These are phyloP conservation scores for Aphis craccivora DNA, from an alignment of 1,140 invertebrate species.

Conservation along the genomic window DNA sequence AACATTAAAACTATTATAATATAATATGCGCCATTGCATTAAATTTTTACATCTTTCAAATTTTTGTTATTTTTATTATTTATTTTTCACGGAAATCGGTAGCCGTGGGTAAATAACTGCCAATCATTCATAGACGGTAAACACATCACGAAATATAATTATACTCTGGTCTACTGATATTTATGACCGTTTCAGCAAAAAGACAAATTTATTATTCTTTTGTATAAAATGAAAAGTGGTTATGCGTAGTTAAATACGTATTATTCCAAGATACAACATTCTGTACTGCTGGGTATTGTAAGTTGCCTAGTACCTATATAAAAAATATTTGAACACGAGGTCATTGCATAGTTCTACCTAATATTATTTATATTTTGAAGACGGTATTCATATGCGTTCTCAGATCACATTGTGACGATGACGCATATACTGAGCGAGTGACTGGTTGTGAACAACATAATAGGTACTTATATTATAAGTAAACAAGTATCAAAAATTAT, in stretches of 20 bases:
- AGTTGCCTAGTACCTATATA: neutral
- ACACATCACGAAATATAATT: neutral
- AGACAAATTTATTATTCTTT: neutral
- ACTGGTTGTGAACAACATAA: no score
- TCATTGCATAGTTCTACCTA: neutral
- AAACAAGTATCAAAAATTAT: no score
- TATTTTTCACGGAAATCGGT: slow-evolving; percentile 2
- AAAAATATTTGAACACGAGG: neutral
- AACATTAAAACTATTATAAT: slow-evolving; percentile 46
- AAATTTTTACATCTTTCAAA: slow-evolving; percentile 51
- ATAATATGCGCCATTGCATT: slow-evolving; percentile 45
- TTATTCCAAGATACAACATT: neutral
- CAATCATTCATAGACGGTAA: neutral
- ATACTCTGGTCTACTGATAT: neutral
- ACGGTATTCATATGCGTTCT: neutral
- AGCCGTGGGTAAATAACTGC: neutral
- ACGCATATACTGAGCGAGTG: no score
- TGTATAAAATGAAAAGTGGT: neutral
- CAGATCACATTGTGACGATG: neutral
- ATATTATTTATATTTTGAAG: neutral
- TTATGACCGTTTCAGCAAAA: neutral
- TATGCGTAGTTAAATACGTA: neutral
- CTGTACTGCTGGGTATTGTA: neutral
- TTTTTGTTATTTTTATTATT: slow-evolving; percentile 12
- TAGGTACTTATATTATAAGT: no score